Conservation (phyloP, 1,140 invertebrate genomes). For the Samia ricini region DNA sequence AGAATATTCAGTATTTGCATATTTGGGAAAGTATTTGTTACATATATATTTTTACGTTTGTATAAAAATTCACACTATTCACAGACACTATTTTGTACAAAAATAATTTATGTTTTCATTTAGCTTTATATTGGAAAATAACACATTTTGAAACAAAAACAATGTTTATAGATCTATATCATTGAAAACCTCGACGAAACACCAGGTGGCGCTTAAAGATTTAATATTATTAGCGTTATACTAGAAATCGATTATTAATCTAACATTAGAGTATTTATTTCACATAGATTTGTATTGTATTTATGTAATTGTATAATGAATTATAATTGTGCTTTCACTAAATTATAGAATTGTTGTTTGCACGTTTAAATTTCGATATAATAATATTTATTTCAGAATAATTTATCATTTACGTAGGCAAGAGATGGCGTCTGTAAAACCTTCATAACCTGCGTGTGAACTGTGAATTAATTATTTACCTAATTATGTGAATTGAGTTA, state of each 20-base stretch:
- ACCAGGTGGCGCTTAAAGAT: conserved; percentile 43
- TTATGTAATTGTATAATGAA: not conserved
- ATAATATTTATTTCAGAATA: conserved; percentile 2
- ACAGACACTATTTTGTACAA: too few species aligned
- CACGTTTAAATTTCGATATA: not conserved
- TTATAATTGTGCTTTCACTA: not conserved
- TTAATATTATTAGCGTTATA: not conserved
- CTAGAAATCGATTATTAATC: not conserved
- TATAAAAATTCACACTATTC: too few species aligned
- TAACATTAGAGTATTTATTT: not conserved
- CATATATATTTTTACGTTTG: too few species aligned
- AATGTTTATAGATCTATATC: too few species aligned
- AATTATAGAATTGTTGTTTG: not conserved
- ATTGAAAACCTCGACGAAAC: conserved; percentile 13
- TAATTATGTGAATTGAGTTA: conserved; percentile 13
- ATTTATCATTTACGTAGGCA: conserved; percentile 28
- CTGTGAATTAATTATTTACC: not conserved
- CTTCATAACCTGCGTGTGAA: conserved; percentile 3
- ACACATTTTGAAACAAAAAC: too few species aligned
- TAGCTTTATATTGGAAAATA: too few species aligned
- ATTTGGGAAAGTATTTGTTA: too few species aligned
- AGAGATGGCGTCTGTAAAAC: conserved; percentile 41
- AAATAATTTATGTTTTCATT: too few species aligned
- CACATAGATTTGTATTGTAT: not conserved
- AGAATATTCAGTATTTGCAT: too few species aligned